Percentiles rank a stretch among this genome's conserved stretches.
Conservation (phyloP, 2,113 vertebrate species). For the Rhynchopsitta pachyrhyncha region DNA sequence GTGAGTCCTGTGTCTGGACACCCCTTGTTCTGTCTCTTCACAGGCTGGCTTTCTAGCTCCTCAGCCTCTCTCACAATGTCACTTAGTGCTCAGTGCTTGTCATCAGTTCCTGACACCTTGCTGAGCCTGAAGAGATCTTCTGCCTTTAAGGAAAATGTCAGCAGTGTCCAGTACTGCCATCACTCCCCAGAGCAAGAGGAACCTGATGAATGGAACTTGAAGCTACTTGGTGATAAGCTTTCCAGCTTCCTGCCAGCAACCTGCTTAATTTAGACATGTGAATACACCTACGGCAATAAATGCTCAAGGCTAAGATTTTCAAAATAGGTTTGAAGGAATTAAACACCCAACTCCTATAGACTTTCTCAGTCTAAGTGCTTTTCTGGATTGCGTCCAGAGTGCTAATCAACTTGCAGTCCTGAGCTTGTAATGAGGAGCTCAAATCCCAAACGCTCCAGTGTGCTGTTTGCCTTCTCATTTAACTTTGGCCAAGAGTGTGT, state of each 20-base stretch:
- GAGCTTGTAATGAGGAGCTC: not conserved
- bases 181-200: not conserved
- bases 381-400: conserved; percentile 2
- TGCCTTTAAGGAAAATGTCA: not conserved
- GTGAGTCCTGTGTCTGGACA: not conserved
- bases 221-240: not conserved
- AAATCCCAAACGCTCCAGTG: not conserved
- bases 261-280: not conserved
- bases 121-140: not conserved
- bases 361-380: conserved; percentile 30
- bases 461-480: not conserved
- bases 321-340: not conserved
- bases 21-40: not conserved
- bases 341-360: not conserved
- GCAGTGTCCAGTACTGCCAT: not conserved
- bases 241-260: not conserved
- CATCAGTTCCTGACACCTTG: not conserved
- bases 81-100: not conserved
- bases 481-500: not conserved
- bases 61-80: not conserved
- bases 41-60: not conserved
- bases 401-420: not conserved
- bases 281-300: not conserved
- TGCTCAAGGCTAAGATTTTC: not conserved
- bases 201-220: not conserved